Base-by-base conservation (phyloP, 2,888 invertebrate genomes). In the Neoaliturus tenellus region DNA sequence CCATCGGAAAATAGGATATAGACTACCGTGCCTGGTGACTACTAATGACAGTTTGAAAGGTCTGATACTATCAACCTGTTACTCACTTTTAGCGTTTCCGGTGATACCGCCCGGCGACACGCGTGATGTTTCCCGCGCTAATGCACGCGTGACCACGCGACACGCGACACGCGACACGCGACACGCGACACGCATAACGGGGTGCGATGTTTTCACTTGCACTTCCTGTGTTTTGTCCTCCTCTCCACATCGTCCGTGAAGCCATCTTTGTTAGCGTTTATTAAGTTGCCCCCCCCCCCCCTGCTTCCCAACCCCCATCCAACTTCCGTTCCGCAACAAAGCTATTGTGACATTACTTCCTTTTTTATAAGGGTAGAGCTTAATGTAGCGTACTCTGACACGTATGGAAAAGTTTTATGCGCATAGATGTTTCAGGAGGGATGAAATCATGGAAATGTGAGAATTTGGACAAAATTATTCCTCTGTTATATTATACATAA, bases 171-270 rank as follows among this genome's bases (percentile, higher is more conserved):
- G 25, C 31, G n/a, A 4, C 67, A 28, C 33, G 67, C 3, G 14
- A n/a, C 67, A 23, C 23, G 20, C n/a, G 28, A 6, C 23, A 80
- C 23, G 39, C 28, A 23, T 17, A 62, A 62, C 35, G 6, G 28
- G 31, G 81, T 23, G 81, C 44, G 67, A 81, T 81, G 81, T 81
- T 81, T 81, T 81, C 81, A 69, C 81, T 44, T 69, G 67, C 39
- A 81, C 81, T 81, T 81, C 81, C 81, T 23, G 81, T 81, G 81
- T 81, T 81, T 81, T 81, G 81, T 81, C 33, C 62, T 33, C 33
- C 35, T 51, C 51, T 28, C 75, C 75, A 5, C 33, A 75, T 41
- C 75, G 75, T 39, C 44, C 75, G 75, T 75, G 75, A 75, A 75
- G 75, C 75, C 75, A 48, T 75, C 75, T 75, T 75, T 75, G 69